These are phyloP conservation scores for Metopia argyrocephala DNA, from an alignment of 2,888 invertebrate species.

Conservation along the genomic window DNA sequence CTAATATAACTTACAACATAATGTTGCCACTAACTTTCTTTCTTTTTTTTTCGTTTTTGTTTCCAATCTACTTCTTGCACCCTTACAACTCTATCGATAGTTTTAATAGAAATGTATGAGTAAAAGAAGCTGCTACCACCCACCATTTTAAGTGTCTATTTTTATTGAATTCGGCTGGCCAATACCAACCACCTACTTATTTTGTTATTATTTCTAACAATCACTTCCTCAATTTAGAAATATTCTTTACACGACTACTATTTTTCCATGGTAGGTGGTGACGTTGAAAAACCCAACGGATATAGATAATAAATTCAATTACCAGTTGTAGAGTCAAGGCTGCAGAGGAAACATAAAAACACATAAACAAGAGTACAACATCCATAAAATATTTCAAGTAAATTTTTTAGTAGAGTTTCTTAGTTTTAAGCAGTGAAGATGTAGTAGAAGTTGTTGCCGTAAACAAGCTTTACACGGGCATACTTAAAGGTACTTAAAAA, in stretches of 20 bases:
- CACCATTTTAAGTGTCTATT: too few species aligned
- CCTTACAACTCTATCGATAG: slow-evolving; percentile 34
- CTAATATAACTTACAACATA: slow-evolving; percentile 50
- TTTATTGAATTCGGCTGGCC: too few species aligned
- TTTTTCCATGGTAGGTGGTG: slow-evolving; percentile 28
- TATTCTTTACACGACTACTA: slow-evolving; percentile 16
- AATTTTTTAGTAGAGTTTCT: slow-evolving; percentile 23
- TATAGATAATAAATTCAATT: slow-evolving; percentile 64
- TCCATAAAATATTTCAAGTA: slow-evolving; percentile 17
- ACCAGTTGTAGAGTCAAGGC: slow-evolving; percentile 48
- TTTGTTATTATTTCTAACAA: slow-evolving; percentile 54
- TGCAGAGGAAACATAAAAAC: not conserved
- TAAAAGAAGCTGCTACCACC: not conserved
- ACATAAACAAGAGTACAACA: not conserved
- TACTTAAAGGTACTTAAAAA: slow-evolving; percentile 49
- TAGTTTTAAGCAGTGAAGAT: slow-evolving; percentile 22
- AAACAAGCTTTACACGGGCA: slow-evolving; percentile 51
- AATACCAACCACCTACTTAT: slow-evolving; percentile 27
- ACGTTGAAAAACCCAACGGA: slow-evolving; percentile 41
- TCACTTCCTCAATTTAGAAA: slow-evolving; percentile 39
- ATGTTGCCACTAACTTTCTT: slow-evolving; percentile 10
- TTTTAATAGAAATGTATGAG: slow-evolving; percentile 26
- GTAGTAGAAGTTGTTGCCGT: slow-evolving; percentile 23
- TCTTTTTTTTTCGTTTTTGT: not conserved
- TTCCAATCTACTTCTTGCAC: not conserved